A percentile compares a stretch with the other conserved stretches of the same genome.
Conservation (phyloP, 1,140 invertebrate species). For the Platorchestia sp. region DNA sequence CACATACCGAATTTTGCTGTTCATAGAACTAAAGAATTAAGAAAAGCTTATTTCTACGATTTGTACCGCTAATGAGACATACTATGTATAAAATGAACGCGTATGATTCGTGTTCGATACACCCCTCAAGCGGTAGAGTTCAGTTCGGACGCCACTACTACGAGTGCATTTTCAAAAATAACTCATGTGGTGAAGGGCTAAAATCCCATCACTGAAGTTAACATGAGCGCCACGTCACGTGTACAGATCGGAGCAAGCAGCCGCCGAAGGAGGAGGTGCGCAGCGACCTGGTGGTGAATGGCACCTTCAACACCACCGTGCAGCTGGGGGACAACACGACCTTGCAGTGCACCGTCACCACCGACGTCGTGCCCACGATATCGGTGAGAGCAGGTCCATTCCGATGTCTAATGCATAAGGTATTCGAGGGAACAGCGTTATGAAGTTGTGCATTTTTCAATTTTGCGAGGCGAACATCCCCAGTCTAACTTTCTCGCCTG, state of each 20-base stretch:
- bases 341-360: slow-evolving; percentile 27
- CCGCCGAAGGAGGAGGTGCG: background rate
- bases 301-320: slow-evolving; percentile 35
- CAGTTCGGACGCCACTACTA: too few species aligned
- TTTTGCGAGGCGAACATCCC: background rate
- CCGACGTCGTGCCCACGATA: background rate
- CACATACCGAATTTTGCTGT: too few species aligned
- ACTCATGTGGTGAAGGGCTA: too few species aligned
- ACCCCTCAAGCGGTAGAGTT: too few species aligned
- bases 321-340: slow-evolving; percentile 6
- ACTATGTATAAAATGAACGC: too few species aligned
- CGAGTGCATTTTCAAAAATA: too few species aligned
- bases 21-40: too few species aligned
- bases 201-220: background rate
- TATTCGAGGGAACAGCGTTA: too few species aligned
- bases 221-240: background rate
- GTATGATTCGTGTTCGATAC: too few species aligned
- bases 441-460: background rate
- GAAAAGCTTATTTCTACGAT: too few species aligned
- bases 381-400: background rate
- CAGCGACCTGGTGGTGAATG: slow-evolving; percentile 18
- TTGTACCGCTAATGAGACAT: too few species aligned
- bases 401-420: background rate
- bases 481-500: too few species aligned
- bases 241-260: background rate